phyloP scores from a whole-genome alignment of 1,140 invertebrate genomes.

The Colletes gigas region DNA sequence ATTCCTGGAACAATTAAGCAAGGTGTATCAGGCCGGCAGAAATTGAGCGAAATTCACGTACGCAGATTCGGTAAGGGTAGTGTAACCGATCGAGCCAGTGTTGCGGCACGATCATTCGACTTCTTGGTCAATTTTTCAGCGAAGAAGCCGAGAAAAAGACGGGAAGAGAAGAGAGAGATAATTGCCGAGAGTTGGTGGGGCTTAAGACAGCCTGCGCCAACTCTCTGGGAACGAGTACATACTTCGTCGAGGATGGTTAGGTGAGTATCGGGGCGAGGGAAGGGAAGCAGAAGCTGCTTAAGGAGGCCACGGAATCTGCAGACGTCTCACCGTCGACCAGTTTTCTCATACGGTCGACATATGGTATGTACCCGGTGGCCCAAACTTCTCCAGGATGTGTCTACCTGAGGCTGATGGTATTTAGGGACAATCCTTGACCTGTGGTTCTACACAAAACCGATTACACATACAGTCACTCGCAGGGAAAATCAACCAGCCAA shows the following conservation, averaged over 20 bases:
- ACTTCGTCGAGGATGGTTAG: constrained; percentile 46
- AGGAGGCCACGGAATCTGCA: constrained; percentile 70
- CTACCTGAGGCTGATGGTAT: neutral
- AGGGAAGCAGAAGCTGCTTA: constrained; percentile 64
- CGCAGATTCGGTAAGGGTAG: neutral
- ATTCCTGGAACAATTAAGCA: neutral
- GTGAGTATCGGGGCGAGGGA: constrained; percentile 34
- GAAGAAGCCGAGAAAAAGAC: constrained; percentile 1
- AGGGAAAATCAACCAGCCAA: too few species aligned
- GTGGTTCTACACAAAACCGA: neutral
- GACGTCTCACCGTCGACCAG: constrained; percentile 69
- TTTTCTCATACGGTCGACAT: constrained; percentile 74
- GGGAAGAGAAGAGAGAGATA: constrained; percentile 45
- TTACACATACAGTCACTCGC: too few species aligned
- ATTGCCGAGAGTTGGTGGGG: constrained; percentile 39
- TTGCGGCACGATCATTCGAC: constrained; percentile 40
- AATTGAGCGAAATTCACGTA: neutral
- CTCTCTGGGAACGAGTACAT: constrained; percentile 59
- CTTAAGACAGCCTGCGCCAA: constrained; percentile 32
- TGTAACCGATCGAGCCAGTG: constrained; percentile 16
- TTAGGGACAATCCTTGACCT: neutral
- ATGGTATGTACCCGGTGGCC: constrained; percentile 68
- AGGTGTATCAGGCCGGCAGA: neutral
- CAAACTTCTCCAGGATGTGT: constrained; percentile 38
- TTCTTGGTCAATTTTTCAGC: constrained; percentile 50